phyloP scores from a whole-genome alignment of 2,113 vertebrate genomes.

The Plecotus auritus region DNA sequence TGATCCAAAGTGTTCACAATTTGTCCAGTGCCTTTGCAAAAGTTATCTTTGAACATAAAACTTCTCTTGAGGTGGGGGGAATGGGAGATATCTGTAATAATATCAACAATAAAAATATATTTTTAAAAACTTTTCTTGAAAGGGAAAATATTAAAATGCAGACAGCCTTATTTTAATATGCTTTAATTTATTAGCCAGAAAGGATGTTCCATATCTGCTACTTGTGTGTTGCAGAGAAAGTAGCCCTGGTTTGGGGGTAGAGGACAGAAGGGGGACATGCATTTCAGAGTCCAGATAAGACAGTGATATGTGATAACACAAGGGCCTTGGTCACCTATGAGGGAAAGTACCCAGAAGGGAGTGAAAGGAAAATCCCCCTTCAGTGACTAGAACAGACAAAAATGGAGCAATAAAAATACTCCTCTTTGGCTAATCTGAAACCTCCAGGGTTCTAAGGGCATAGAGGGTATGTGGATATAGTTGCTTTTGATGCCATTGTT shows the following conservation, averaged over 20 bases:
- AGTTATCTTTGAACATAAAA: constrained; percentile 9
- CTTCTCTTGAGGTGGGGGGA: background rate
- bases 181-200: constrained; percentile 4
- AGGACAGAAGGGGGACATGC: background rate
- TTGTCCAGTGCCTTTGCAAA: background rate
- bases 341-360: background rate
- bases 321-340: background rate
- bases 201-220: background rate
- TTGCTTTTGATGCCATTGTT: background rate
- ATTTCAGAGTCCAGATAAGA: background rate
- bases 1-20: background rate
- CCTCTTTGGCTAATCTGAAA: background rate
- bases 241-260: background rate
- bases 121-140: background rate
- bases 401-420: background rate
- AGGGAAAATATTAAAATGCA: background rate
- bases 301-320: background rate
- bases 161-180: background rate
- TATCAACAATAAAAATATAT: background rate
- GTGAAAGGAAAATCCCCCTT: background rate
- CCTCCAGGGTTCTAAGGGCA: background rate
- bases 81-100: too few species aligned
- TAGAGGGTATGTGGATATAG: background rate
- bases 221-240: background rate
- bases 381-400: background rate